Conservation (phyloP, 2,797 vertebrate species). For the Typhlichthys eigenmanni region DNA sequence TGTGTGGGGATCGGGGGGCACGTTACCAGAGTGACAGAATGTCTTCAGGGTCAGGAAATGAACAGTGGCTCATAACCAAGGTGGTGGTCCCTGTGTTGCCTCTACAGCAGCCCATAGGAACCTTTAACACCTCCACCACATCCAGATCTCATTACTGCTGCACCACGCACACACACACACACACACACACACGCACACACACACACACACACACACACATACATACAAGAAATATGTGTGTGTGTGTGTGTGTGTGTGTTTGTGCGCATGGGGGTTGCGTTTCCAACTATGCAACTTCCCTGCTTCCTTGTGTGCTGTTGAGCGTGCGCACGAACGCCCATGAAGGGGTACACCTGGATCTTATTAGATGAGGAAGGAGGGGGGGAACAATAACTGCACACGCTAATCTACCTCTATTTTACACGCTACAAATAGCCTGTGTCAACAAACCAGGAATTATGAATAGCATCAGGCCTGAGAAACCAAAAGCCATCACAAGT, state of each 20-base stretch:
- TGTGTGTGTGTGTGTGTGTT: constrained; percentile 4
- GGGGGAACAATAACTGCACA: constrained; percentile 51
- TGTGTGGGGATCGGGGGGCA: constrained; percentile 2
- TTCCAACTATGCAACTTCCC: background rate
- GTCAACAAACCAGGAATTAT: constrained; percentile 23
- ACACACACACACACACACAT: background rate
- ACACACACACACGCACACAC: constrained; percentile 19
- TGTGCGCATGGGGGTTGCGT: background rate
- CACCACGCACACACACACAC: constrained; percentile 16
- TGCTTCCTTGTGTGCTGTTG: background rate
- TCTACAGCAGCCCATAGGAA: constrained; percentile 48
- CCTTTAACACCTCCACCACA: constrained; percentile 58
- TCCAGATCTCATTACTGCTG: constrained; percentile 54
- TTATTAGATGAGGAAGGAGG: constrained; percentile 54
- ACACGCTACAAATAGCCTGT: constrained; percentile 27
- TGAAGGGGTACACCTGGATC: constrained; percentile 57
- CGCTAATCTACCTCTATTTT: constrained; percentile 46
- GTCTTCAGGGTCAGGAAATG: constrained; percentile 35
- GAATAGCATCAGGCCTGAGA: constrained; percentile 22
- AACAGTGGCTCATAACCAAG: constrained; percentile 39
- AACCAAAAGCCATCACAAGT: constrained; percentile 20
- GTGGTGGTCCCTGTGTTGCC: constrained; percentile 49
- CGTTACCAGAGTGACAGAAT: constrained; percentile 5
- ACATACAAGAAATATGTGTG: background rate
- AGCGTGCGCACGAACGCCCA: background rate